phyloP scores from a whole-genome alignment of 1,140 invertebrate genomes.

The Helicoverpa armigera region DNA sequence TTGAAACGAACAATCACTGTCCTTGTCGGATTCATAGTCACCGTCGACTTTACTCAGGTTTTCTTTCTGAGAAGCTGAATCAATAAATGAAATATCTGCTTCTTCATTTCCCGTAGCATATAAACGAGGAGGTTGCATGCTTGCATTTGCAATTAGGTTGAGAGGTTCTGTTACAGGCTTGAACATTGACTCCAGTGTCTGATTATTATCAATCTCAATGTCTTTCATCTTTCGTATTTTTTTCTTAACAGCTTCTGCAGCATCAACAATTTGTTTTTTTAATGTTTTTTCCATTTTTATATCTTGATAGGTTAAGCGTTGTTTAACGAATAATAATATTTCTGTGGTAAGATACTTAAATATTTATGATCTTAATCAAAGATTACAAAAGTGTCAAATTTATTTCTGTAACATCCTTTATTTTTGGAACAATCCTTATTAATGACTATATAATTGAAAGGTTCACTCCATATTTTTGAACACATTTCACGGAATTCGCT shows the following conservation, averaged over 20 bases:
- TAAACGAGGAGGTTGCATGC: not conserved
- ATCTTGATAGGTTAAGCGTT: not conserved
- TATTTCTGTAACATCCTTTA: slow-evolving; percentile 46
- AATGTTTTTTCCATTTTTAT: slow-evolving; percentile 34
- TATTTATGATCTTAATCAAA: slow-evolving; percentile 12
- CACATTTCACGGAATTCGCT: slow-evolving; percentile 43
- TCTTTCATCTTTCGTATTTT: slow-evolving; percentile 35
- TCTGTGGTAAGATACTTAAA: not conserved
- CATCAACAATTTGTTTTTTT: slow-evolving; percentile 34
- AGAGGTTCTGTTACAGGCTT: slow-evolving; percentile 6
- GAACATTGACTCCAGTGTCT: not conserved
- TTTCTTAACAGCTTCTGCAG: slow-evolving; percentile 32
- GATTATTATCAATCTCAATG: slow-evolving; percentile 10
- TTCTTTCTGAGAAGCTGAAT: not conserved
- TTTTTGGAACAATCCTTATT: slow-evolving; percentile 50
- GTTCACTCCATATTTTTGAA: slow-evolving; percentile 45
- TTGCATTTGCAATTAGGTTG: not conserved
- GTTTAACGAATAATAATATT: no score
- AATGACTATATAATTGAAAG: slow-evolving; percentile 47
- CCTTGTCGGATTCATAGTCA: slow-evolving; percentile 9
- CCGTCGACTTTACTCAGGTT: not conserved
- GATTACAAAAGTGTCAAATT: slow-evolving; percentile 43
- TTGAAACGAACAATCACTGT: slow-evolving; percentile 23
- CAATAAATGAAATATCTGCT: not conserved
- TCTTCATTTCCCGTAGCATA: slow-evolving; percentile 1